These are phyloP conservation scores for Apolygus lucorum DNA, from an alignment of 1,140 invertebrate species.

Conservation along the genomic window DNA sequence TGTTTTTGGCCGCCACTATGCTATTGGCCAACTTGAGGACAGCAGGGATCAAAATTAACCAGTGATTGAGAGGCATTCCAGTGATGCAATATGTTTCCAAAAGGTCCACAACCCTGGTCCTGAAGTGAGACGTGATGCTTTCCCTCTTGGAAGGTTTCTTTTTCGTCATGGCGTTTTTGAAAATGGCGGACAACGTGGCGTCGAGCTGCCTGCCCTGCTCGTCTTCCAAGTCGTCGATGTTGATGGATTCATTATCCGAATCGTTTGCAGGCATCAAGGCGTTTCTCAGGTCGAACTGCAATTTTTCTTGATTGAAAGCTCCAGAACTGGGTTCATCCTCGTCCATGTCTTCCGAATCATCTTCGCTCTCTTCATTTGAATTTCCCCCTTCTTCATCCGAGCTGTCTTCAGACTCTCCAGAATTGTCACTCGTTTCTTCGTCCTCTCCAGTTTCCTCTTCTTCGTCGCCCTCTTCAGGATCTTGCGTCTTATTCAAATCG, in stretches of 20 bases:
- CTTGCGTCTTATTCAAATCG: background rate
- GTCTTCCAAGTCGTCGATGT: background rate
- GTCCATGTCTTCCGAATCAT: background rate
- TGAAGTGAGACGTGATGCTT: slow-evolving; percentile 7
- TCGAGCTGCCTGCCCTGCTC: slow-evolving; percentile 3
- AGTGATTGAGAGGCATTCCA: slow-evolving; percentile 3
- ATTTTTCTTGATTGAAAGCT: slow-evolving; percentile 16
- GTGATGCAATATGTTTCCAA: background rate
- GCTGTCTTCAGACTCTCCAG: background rate
- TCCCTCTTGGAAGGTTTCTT: slow-evolving; percentile 8
- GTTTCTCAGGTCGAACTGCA: slow-evolving; percentile 11
- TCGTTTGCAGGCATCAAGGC: slow-evolving; percentile 1
- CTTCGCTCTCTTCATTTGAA: background rate
- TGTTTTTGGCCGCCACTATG: background rate
- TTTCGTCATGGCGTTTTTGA: slow-evolving; percentile 6
- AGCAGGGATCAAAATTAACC: background rate
- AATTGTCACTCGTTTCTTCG: background rate
- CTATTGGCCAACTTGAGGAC: background rate
- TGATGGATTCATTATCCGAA: background rate
- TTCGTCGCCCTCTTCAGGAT: background rate
- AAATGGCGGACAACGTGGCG: slow-evolving; percentile 1
- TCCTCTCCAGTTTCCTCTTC: slow-evolving; percentile 1
- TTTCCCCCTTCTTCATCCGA: background rate
- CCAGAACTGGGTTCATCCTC: background rate
- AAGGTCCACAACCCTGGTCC: slow-evolving; percentile 1